These are phyloP conservation scores for Ictalurus furcatus DNA, from an alignment of 2,113 vertebrate species.

Conservation along the genomic window DNA sequence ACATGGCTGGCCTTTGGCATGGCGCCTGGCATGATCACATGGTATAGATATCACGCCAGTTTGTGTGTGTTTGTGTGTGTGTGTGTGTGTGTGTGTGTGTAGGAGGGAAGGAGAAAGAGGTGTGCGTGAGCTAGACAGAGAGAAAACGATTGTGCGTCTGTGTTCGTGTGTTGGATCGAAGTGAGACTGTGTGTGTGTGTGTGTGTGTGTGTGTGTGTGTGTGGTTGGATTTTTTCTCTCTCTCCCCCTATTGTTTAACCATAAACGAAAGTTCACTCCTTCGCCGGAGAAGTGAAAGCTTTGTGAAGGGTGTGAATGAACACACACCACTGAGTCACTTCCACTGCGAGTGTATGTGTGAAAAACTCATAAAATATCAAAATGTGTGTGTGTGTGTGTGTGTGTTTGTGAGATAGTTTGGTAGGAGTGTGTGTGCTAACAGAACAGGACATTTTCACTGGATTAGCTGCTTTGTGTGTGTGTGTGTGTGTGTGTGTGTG, in stretches of 20 bases:
- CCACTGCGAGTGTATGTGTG: slow-evolving; percentile 23
- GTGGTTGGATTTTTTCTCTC: slow-evolving; percentile 34
- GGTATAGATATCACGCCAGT: slow-evolving; percentile 71
- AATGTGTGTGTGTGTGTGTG: slow-evolving; percentile 12
- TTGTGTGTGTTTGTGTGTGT: slow-evolving; percentile 50
- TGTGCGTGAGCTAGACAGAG: slow-evolving; percentile 23
- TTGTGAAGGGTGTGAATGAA: slow-evolving; percentile 38
- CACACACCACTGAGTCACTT: slow-evolving; percentile 36
- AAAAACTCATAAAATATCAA: slow-evolving; percentile 26
- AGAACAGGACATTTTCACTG: slow-evolving; percentile 3
- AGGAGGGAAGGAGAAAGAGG: slow-evolving; percentile 8
- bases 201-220: slow-evolving; percentile 28
- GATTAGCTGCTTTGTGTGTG: background rate
- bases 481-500: slow-evolving; percentile 1
- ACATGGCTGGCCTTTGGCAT: slow-evolving; percentile 77
- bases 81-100: slow-evolving; percentile 38
- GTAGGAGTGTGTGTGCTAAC: background rate
- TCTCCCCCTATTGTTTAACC: slow-evolving; percentile 69
- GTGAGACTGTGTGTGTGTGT: slow-evolving; percentile 10
- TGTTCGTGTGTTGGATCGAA: slow-evolving; percentile 58
- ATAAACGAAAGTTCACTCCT: slow-evolving; percentile 65
- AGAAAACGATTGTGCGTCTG: slow-evolving; percentile 50
- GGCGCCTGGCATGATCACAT: slow-evolving; percentile 79
- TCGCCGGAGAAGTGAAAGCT: slow-evolving; percentile 27
- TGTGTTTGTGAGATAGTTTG: slow-evolving; percentile 46